These are phyloP conservation scores for Campoplex capitator DNA, from an alignment of 2,888 invertebrate genomes.

Conservation along the genomic window DNA sequence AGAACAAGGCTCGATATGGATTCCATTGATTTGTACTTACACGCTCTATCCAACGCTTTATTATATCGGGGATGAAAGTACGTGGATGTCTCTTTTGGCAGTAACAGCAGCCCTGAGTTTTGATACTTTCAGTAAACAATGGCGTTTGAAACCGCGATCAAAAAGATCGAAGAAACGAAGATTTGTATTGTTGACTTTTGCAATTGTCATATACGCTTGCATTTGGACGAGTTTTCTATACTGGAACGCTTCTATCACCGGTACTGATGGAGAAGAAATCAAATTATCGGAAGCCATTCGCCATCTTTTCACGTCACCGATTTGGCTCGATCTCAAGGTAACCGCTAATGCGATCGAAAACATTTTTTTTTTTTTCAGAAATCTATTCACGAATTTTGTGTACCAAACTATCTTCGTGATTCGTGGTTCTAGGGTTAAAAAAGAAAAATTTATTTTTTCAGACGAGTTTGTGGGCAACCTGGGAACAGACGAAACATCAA, in stretches of 20 bases:
- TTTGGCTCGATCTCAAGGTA: slow-evolving; percentile 87
- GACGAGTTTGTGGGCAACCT: slow-evolving; percentile 88
- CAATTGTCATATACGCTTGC: slow-evolving; percentile 89
- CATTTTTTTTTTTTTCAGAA: background rate
- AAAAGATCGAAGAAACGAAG: slow-evolving; percentile 85
- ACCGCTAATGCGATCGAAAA: background rate
- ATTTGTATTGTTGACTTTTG: slow-evolving; percentile 87
- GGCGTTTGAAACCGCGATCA: slow-evolving; percentile 89
- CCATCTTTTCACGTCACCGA: slow-evolving; percentile 95
- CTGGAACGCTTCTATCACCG: slow-evolving; percentile 94
- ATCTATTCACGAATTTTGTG: background rate
- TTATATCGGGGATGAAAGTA: slow-evolving; percentile 90
- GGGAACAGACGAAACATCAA: slow-evolving; percentile 92
- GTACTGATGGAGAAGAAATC: slow-evolving; percentile 94
- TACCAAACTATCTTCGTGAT: too few relatives aligned
- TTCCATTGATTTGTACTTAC: slow-evolving; percentile 90
- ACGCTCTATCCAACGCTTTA: slow-evolving; percentile 89
- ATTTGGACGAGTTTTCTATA: slow-evolving; percentile 93
- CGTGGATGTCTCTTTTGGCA: slow-evolving; percentile 89
- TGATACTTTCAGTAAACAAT: slow-evolving; percentile 91
- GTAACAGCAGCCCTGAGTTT: slow-evolving; percentile 89
- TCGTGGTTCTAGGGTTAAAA: background rate
- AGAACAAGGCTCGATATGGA: slow-evolving; percentile 90
- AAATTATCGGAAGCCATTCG: slow-evolving; percentile 94
- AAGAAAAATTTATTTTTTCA: slow-evolving; percentile 58